Base-by-base conservation (phyloP, 2,113 vertebrate genomes). In the Bungarus multicinctus region DNA sequence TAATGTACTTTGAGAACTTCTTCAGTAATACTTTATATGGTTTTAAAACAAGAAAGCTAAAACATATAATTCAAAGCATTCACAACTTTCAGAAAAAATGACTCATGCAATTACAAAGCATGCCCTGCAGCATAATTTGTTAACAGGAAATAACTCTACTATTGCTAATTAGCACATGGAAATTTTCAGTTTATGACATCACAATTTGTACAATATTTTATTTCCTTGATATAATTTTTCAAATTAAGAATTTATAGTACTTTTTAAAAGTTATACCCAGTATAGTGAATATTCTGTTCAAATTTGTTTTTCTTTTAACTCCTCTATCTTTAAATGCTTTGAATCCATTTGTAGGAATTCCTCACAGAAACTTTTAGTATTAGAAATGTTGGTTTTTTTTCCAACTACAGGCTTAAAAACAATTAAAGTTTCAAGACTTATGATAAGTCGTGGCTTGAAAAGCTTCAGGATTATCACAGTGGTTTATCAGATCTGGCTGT, bases 81-180 rank as follows among this genome's bases (percentile, higher is more conserved):
- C 69, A 89, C 43, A 93, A 86, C 54, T 86, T 85, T 93, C 54
- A 90, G 85, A 89, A 93, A 86, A 93, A 93, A 93, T 85, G 88
- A 93, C 55, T 90, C 54, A 86, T 86, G 54, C 54, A 93, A 85
- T 89, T 92, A 89, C 39, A 57, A 18, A 92, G 7, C 34, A 7
- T 27, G 55, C n/a, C 92, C 92, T 93, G 14, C 4, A 86, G 92
- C 92, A 86, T 58, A 58, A 88, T 92, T 92, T 92, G 91, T 92
- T 92, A 93, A 93, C 6, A 90, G 88, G 53, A 85, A 89, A 89
- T 47, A 81, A 85, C 4, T 10, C 34, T 60, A 50, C 34, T 50
- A 60, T 90, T 86, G 30, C 69, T 93, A 93, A 93, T 89, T 90
- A 93, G 34, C 50, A 47, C 89, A 93, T 58, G 92, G 53, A 50